phyloP scores from a whole-genome alignment of 2,888 invertebrate genomes.

The Prenolepis imparis region DNA sequence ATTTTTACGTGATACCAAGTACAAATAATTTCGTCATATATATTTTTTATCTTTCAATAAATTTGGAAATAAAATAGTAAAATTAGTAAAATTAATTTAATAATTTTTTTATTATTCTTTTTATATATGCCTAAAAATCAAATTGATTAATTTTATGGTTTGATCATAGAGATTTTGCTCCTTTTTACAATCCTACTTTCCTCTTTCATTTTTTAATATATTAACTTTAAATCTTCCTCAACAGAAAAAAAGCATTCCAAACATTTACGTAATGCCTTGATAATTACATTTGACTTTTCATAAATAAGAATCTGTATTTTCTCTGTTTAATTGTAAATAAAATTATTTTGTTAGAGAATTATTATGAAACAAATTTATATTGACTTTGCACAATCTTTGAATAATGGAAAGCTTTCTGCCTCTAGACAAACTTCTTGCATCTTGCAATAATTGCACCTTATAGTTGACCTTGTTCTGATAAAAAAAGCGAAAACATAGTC shows the following conservation, averaged over 20 bases:
- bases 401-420: neutral
- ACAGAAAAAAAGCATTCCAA: neutral
- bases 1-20: neutral
- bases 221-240: slow-evolving; percentile 11
- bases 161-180: neutral
- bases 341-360: neutral
- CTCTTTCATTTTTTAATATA: neutral
- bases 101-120: neutral
- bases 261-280: neutral
- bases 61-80: neutral
- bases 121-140: neutral
- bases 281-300: neutral
- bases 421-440: neutral
- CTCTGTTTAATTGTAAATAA: neutral
- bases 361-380: neutral
- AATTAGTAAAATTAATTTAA: neutral
- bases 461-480: neutral
- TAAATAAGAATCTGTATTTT: neutral
- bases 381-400: neutral
- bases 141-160: neutral
- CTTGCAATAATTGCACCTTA: slow-evolving; percentile 4
- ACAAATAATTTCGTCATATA: neutral
- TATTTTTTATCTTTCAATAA: neutral
- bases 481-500: neutral
- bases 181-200: neutral